A percentile compares a stretch with the other conserved stretches of the same genome.
Conservation (phyloP, 2,797 vertebrate species). For the Petrocephalus schoutedeni region DNA sequence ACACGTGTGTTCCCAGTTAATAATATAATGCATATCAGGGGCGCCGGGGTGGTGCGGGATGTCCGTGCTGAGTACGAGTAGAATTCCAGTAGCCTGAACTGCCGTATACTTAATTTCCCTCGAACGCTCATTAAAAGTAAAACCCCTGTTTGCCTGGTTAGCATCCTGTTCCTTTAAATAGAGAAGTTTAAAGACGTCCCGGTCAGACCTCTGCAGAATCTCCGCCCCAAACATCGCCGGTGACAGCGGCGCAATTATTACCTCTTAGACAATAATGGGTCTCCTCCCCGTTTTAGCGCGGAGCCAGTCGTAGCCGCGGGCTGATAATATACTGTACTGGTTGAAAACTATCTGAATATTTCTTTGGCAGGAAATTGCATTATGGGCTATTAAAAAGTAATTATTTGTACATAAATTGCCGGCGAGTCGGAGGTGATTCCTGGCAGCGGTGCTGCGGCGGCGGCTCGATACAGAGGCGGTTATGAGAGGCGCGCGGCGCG, state of each 20-base stretch:
- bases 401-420: constrained; percentile 83
- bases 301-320: constrained; percentile 64
- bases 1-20: background rate
- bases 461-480: constrained; percentile 71
- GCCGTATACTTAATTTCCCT: background rate
- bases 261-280: constrained; percentile 71
- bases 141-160: background rate
- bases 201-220: constrained; percentile 40
- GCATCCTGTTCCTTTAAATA: constrained; percentile 14
- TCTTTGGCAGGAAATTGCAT: constrained; percentile 79
- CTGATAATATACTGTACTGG: constrained; percentile 79
- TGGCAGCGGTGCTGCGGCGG: constrained; percentile 57
- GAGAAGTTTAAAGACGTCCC: constrained; percentile 23
- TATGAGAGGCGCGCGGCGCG: constrained; percentile 54
- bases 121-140: background rate
- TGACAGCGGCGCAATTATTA: constrained; percentile 71
- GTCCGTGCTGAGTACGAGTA: background rate
- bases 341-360: constrained; percentile 78
- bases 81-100: background rate
- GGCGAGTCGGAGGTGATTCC: constrained; percentile 62
- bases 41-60: background rate
- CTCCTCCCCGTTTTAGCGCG: constrained; percentile 45
- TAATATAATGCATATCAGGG: background rate
- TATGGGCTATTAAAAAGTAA: constrained; percentile 82
- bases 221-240: constrained; percentile 50